Evolutionary conservation across 2,888 invertebrate genomes (phyloP), one percentile per base, ranked within the genome.

Genomic region (Colostygia pectinataria): DNA sequence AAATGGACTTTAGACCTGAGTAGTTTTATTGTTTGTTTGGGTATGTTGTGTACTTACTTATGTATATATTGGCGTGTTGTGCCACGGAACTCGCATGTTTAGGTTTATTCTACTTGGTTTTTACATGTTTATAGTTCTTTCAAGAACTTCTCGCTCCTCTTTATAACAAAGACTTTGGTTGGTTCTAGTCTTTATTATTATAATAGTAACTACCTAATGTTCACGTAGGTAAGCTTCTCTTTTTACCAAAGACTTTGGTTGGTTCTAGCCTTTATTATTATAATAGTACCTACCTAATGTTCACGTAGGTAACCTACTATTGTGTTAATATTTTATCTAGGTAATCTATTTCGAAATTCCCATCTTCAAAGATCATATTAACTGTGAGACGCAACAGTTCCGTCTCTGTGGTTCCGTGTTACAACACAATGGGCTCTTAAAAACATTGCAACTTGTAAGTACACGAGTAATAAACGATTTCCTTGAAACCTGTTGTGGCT

Each of bases 401-500:
- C n/a, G 8, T 24, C 2, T 2, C 23, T 13, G 29, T 10, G 34
- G 10, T 52, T 57, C 54, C 57, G 53, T 51, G 41, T 47, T 57
- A 61, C 59, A 61, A 68, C 47, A 67, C 68, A 67, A 69, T 69
- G 54, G 60, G 52, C 53, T 56, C 68, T 68, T 71, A 74, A 77
- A 77, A 67, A 59, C 57, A 60, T 64, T 63, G 53, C 53, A 46
- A 37, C 8, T 32, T 41, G 45, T 53, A n/a, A n/a, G n/a, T n/a
- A n/a, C n/a, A 47, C 36, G 34, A 49, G 46, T 43, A 41, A 40
- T 56, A 66, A 53, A 47, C 47, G 27, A 43, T 78, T 81, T 81
- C 78, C 75, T 77, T 70, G 76, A 70, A 77, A 64, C 67, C 57
- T 59, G 60, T 63, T 67, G 65, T 39, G 51, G 46, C 65, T 68